phyloP scores from a whole-genome alignment of 1,140 invertebrate genomes.

The Aphelenchoides avenae region DNA sequence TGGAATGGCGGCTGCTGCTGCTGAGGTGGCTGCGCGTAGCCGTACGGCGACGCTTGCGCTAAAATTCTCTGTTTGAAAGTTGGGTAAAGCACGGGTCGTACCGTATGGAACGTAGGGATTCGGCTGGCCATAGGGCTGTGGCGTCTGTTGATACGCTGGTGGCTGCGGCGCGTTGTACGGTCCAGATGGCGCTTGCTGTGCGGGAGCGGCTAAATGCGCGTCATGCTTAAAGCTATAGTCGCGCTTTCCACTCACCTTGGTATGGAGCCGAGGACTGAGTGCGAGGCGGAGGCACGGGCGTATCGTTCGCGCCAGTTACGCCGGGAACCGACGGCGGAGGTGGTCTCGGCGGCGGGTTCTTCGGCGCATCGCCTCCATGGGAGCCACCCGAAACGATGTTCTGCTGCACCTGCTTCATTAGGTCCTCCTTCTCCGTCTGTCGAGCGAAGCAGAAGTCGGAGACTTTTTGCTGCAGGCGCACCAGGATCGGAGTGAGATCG shows the following conservation, averaged over 20 bases:
- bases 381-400: slow-evolving; percentile 24
- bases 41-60: slow-evolving; percentile 1
- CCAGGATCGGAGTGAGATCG: slow-evolving; percentile 85
- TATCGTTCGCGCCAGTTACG: background rate
- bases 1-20: slow-evolving; percentile 26
- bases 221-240: background rate
- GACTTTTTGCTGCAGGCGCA: slow-evolving; percentile 94
- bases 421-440: slow-evolving; percentile 95
- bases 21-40: slow-evolving; percentile 8
- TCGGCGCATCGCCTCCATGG: slow-evolving; percentile 3
- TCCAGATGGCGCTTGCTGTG: slow-evolving; percentile 2
- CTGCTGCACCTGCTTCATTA: slow-evolving; percentile 67
- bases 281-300: background rate
- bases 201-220: slow-evolving; percentile 1
- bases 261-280: slow-evolving; percentile 1
- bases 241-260: background rate
- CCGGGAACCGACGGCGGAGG: slow-evolving; percentile 36
- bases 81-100: slow-evolving; percentile 1
- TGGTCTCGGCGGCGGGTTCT: slow-evolving; percentile 29
- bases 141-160: slow-evolving; percentile 8
- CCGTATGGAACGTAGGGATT: background rate
- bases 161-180: slow-evolving; percentile 3
- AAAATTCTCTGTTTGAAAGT: background rate
- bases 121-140: background rate
- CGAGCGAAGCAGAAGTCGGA: slow-evolving; percentile 95